Evolutionary conservation across 2,888 invertebrate genomes (phyloP).

Genomic region (Brenthis hecate): DNA sequence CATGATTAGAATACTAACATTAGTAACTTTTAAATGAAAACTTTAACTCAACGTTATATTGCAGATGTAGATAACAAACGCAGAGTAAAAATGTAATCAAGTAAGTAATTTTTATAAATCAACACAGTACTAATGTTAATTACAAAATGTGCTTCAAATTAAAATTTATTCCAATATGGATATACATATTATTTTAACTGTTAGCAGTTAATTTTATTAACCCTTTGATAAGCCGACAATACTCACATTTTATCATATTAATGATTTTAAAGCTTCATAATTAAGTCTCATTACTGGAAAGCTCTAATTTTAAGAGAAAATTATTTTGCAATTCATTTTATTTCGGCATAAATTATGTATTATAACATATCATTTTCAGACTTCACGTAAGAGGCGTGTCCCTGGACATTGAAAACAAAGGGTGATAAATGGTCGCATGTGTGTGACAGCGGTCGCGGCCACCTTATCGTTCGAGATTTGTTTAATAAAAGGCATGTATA

Average conservation of each 20-base stretch:
- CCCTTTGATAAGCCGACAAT: too few relatives aligned
- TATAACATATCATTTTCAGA: conserved; percentile 8
- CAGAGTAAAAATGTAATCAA: not conserved
- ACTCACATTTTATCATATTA: conserved; percentile 4
- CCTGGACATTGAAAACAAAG: conserved; percentile 38
- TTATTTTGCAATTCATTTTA: not conserved
- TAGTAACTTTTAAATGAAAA: too few relatives aligned
- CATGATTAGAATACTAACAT: not conserved
- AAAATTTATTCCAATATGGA: too few relatives aligned
- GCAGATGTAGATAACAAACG: not conserved
- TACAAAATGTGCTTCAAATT: too few relatives aligned
- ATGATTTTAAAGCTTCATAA: conserved; percentile 13
- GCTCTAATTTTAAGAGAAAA: conserved; percentile 2
- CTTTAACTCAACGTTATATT: not conserved
- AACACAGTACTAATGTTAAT: too few relatives aligned
- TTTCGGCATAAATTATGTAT: conserved; percentile 9
- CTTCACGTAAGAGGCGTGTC: conserved; percentile 17
- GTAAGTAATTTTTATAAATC: not conserved
- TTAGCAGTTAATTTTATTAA: too few relatives aligned
- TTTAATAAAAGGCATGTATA: conserved; percentile 7
- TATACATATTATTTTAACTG: too few relatives aligned
- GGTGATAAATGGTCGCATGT: conserved; percentile 43
- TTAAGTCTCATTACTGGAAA: conserved; percentile 4
- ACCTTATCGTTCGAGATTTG: conserved; percentile 17
- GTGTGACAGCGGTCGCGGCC: conserved; percentile 40